Percentiles rank a stretch among this genome's conserved stretches.
These are phyloP conservation scores for Amia ocellicauda DNA, from an alignment of 2,113 vertebrate species.

Conservation along the genomic window DNA sequence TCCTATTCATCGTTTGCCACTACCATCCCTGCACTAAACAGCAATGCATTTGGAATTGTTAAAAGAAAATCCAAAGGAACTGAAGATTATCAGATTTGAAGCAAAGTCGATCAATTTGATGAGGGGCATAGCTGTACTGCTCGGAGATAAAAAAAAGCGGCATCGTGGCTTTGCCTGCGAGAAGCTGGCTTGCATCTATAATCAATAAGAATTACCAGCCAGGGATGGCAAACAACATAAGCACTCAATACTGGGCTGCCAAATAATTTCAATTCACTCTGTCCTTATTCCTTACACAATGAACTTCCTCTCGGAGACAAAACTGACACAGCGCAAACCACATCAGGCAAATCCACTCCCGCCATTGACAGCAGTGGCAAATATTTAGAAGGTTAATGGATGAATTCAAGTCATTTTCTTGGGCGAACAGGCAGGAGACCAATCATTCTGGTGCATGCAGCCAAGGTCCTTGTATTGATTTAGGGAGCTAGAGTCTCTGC, in stretches of 20 bases:
- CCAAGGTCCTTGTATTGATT: constrained; percentile 18
- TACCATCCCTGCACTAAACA: not conserved
- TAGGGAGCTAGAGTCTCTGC: not conserved
- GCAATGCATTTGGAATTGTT: not conserved
- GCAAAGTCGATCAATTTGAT: constrained; percentile 1
- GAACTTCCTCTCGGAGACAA: not conserved
- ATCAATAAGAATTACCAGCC: constrained; percentile 31
- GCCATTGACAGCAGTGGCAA: constrained; percentile 3
- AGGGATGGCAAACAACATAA: constrained; percentile 11
- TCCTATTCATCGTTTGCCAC: not conserved
- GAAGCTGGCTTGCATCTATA: constrained; percentile 20
- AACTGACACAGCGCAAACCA: constrained; percentile 4
- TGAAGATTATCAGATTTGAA: not conserved
- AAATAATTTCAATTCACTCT: not conserved
- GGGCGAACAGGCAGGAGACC: constrained; percentile 1
- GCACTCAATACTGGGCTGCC: constrained; percentile 21
- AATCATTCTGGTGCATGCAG: constrained; percentile 4
- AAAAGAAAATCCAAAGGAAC: not conserved
- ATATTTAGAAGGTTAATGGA: constrained; percentile 35
- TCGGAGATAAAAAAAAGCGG: not conserved
- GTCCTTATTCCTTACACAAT: not conserved
- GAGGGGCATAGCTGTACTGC: too few species aligned
- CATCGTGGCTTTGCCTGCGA: not conserved
- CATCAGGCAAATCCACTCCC: constrained; percentile 7
- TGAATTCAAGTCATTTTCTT: constrained; percentile 19